Conservation (phyloP, 2,113 vertebrate genomes). For the Trichechus manatus region DNA sequence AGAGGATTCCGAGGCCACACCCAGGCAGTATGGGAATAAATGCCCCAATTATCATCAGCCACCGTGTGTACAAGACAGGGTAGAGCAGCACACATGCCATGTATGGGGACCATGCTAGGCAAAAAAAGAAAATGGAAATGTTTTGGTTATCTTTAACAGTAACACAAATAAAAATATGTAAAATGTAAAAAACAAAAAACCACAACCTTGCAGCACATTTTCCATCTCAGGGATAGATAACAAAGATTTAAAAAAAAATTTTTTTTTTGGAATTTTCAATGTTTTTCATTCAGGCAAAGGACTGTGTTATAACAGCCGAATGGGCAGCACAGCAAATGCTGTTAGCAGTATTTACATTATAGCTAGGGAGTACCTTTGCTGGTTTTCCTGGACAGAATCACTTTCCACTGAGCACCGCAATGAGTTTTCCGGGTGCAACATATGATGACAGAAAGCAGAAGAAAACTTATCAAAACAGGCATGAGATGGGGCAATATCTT, state of each 20-base stretch:
- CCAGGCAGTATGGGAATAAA: background rate
- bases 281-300: slow-evolving; percentile 24
- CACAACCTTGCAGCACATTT: background rate
- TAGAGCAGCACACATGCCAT: background rate
- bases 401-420: background rate
- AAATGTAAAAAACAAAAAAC: background rate
- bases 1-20: background rate
- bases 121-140: background rate
- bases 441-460: background rate
- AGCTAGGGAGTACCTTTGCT: background rate
- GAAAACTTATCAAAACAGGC: background rate
- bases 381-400: background rate
- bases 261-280: background rate
- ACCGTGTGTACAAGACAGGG: no score
- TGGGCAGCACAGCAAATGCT: background rate
- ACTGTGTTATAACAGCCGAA: background rate
- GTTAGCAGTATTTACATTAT: background rate
- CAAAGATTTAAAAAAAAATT: background rate
- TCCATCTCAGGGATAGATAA: slow-evolving; percentile 1
- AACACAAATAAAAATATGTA: background rate
- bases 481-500: background rate
- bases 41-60: background rate
- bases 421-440: slow-evolving; percentile 23
- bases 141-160: slow-evolving; percentile 6
- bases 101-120: background rate